Evolutionary conservation across 2,113 vertebrate species (phyloP), one percentile per base, ranked within the genome.

Genomic region (Charadrius vociferus): DNA sequence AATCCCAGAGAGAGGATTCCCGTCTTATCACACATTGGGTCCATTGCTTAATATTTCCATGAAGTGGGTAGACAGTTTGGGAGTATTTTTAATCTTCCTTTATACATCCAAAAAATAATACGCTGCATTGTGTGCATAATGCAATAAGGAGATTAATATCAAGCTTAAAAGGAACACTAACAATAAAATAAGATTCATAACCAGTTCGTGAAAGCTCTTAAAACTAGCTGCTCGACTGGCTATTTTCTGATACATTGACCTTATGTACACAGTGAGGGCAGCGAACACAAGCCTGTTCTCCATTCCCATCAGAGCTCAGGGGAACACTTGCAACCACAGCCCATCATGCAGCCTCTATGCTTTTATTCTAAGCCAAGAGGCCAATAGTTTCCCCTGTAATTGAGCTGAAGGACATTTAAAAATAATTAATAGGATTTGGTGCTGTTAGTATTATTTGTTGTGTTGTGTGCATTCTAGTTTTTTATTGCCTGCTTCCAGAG

Each of bases 371-470:
- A 96, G 71, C 78, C 96, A 95, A 91, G 50, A 95, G 78, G 41
- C 66, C 78, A 95, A 66, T 36, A 81, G 81, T 67, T 97, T 95
- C 90, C 91, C 82, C 67, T 88, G 72, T 77, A 97, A 94, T 19
- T 96, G 91, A 86, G 74, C 84, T 78, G 92, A 94, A 96, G 89
- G 85, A 91, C 56, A 88, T 82, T 91, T 93, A 4, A 96, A 96
- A 96, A 95, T 97, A 96, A 96, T 95, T 92, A 94, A 95, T 73
- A 95, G 92, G 83, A 89, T 36, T 95, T 84, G 39, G 81, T 95
- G 70, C 86, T 92, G 89, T 53, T 85, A 62, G 84, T 36, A 77
- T 85, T 95, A 95, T 93, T 95, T 91, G 84, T 93, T 94, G 74
- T 90, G 36, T 50, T 80, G 63, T 85, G 58, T 86, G 59, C 50